Evolutionary conservation across 2,797 vertebrate genomes (phyloP), one percentile per base, ranked within the genome.

Genomic region (Falco columbarius): DNA sequence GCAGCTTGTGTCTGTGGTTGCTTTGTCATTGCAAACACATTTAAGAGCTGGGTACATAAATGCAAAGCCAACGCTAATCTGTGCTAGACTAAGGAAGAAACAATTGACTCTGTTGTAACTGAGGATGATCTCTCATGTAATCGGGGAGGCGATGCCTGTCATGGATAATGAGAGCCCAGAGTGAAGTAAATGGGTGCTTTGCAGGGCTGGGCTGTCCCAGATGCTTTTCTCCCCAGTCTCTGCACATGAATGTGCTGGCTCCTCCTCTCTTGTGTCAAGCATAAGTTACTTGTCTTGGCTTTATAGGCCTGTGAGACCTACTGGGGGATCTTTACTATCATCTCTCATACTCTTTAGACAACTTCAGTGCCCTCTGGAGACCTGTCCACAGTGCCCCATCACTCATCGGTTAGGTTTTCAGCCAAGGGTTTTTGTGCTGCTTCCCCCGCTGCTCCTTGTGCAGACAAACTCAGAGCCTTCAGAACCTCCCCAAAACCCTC

Each of bases 381-480:
- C 6, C 30, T 26, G 8, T 14, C 9, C 58, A 8, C 54, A 16
- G 0, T 1, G 12, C 14, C 29, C 46, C 40, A 10, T 7, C 2
- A 1, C 22, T 56, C 26, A 5, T 10, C 47, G 1, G 0, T 16
- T 27, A 36, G 12, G 1, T 34, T 81, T 79, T 63, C 44, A 75
- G 34, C 13, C 10, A 2, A 1, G 23, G 16, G 14, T 30, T 26
- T 77, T 32, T 22, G 30, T 68, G 54, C 30, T 74, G 59, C 40
- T n/a, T 76, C 68, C 34, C 32, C 0, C 19, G 47, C 62, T 66
- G n/a, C 46, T 95, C 55, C 80, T 90, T 21, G 5, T 4, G 3
- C n/a, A 55, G 71, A 26, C 47, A 59, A 65, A 34, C 47, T 27
- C 44, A 15, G 47, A 71, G 52, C 34, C 51, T 42, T 40, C 29